phyloP scores from a whole-genome alignment of 2,797 vertebrate genomes.

The Acrossocheilus fasciatus region DNA sequence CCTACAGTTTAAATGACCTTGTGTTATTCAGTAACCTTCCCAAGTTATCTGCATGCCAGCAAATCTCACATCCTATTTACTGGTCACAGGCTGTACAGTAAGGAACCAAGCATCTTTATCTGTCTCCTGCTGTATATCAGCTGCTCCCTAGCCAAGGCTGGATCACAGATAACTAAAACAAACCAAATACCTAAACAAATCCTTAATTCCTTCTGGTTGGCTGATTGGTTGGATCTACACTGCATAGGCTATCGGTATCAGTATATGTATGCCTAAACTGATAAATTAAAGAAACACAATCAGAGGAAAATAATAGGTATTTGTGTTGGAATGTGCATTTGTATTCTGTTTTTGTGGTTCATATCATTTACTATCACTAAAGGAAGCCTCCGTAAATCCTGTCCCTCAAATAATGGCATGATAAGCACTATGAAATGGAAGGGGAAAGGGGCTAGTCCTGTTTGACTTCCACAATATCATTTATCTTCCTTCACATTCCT shows the following conservation, averaged over 20 bases:
- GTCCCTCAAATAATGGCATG: conserved; percentile 45
- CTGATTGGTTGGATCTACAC: neutral
- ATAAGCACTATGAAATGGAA: conserved; percentile 48
- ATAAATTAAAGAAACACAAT: conserved; percentile 49
- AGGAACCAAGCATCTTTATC: conserved; percentile 23
- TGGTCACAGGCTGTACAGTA: conserved; percentile 20
- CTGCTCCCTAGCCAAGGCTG: conserved; percentile 13
- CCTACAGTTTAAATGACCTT: conserved; percentile 13
- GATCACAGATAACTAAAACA: conserved; percentile 40
- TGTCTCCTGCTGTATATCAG: conserved; percentile 34
- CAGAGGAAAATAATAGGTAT: conserved; percentile 40
- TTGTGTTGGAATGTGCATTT: conserved; percentile 21
- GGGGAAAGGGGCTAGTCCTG: conserved; percentile 2
- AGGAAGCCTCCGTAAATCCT: conserved; percentile 48
- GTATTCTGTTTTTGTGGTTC: conserved; percentile 48
- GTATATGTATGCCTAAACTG: conserved; percentile 47
- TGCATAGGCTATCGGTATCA: conserved; percentile 17
- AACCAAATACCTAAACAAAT: conserved; percentile 30
- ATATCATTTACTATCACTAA: conserved; percentile 51
- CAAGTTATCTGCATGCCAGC: conserved; percentile 1
- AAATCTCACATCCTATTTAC: conserved; percentile 19
- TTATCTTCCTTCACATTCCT: conserved; percentile 46
- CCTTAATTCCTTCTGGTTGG: neutral
- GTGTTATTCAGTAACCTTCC: conserved; percentile 1
- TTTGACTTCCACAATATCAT: conserved; percentile 32